These are phyloP conservation scores for Dendrocincla tyrannina DNA, from an alignment of 2,797 vertebrate genomes.

Conservation along the genomic window DNA sequence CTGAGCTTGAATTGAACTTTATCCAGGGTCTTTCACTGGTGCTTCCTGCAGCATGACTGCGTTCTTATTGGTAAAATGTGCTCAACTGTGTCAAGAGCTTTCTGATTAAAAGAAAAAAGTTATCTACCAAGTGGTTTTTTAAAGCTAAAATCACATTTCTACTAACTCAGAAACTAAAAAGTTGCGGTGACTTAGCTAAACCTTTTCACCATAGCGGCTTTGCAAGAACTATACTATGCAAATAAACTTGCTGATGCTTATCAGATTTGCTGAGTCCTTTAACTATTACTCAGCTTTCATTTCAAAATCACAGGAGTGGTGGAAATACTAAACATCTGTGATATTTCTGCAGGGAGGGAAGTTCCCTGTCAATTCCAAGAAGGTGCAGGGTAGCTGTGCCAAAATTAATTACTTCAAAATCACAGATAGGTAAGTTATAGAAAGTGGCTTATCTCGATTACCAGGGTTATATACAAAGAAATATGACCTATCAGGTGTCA, in stretches of 20 bases:
- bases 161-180: background rate
- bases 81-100: background rate
- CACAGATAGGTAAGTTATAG: background rate
- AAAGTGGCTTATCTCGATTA: background rate
- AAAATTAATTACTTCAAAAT: constrained; percentile 2
- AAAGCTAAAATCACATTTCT: background rate
- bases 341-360: background rate
- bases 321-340: background rate
- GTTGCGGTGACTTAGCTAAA: background rate
- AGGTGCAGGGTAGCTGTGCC: background rate
- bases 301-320: background rate
- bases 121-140: background rate
- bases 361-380: background rate
- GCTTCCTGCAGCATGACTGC: background rate
- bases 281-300: background rate
- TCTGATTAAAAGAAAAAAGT: background rate
- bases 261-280: background rate
- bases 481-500: background rate
- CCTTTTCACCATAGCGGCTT: background rate
- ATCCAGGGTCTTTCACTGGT: background rate
- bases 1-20: background rate
- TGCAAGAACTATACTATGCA: background rate
- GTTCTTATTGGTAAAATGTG: background rate
- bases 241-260: background rate
- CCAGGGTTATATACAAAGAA: background rate